Evolutionary conservation across 2,113 vertebrate genomes (phyloP), one percentile per base, ranked within the genome.

Genomic region (Leptocoma aspasia): DNA sequence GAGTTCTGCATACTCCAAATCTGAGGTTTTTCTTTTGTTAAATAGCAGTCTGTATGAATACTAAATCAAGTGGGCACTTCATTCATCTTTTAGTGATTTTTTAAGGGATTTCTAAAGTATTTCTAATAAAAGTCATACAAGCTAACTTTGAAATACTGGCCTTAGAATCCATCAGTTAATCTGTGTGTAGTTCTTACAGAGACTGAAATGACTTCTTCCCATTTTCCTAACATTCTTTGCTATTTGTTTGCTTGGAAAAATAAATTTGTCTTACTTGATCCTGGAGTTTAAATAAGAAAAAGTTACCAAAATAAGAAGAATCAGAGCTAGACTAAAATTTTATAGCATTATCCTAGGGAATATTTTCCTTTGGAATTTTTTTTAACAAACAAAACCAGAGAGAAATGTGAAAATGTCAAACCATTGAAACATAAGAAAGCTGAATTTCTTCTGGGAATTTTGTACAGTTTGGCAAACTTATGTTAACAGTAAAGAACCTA

Each of bases 41-140:
- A 93, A 93, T 47, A 88, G 61, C 27, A 47, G 69, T 11, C 63
- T 86, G 31, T 52, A 60, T 15, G 52, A 91, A 82, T 52, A 63
- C 54, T 90, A 89, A 89, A 95, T 91, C 94, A 96, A 97, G 57
- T 23, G 54, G 31, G 22, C 69, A 85, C 79, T 78, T 94, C 82
- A 94, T 96, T 92, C 30, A 28, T 94, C 59, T 93, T 86, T 50
- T 39, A 35, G 22, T 18, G 33, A 41, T 79, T 84, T 66, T 68
- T 57, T 81, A 9, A 76, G 15, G 23, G 16, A 41, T 92, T 87
- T 72, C 15, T 39, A 68, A 90, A 39, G 9, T 53, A 73, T 85
- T 89, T 78, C 60, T 80, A 80, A 76, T 69, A 81, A 69, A 85
- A 90, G 20, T 95, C 41, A 64, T 54, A 39, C 16, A 90, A 89